Evolutionary conservation across 1,140 invertebrate species (phyloP), one percentile per base, ranked within the genome.

Genomic region (Drosophila arizonae): DNA sequence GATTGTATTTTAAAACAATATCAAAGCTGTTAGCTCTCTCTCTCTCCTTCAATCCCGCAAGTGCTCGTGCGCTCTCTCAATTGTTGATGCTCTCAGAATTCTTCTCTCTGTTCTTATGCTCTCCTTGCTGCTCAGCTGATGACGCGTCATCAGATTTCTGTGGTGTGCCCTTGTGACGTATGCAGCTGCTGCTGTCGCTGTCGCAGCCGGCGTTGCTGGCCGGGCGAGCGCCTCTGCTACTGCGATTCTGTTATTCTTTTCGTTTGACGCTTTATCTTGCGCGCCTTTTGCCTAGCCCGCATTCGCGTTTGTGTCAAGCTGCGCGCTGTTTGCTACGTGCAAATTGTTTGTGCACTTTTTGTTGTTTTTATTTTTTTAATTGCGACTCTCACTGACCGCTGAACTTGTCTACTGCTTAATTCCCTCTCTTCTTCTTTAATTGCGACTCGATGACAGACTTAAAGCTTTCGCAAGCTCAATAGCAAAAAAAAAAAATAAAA

Each of bases 91-190:
- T 17, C 55, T 48, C 46, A 36, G 33, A 9, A 36, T 13, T 39
- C 8, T 33, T 8, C 33, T 8, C 33, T 33, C 8, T 33, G 10
- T 33, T 33, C 6, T 33, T 33, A 33, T 9, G 43, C 11, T 46
- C 24, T 13, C 36, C 39, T 39, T 45, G 36, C 10, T 17, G 39
- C 56, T 62, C 75, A 77, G 72, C 76, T 73, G 71, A 56, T 75
- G 76, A 71, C 76, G 76, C 76, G 76, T 77, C 71, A 69, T 62
- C 65, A 73, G 6, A 55, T 56, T 73, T 50, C 13, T 43, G 9
- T 26, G 24, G 6, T 26, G 24, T 62, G 71, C 71, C 65, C 65
- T 62, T 69, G 57, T 73, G 71, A 73, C 71, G 71, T 73, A 73
- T 51, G 57, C 65, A 73, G 71, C 64, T 60, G 70, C 43, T 36